phyloP scores from a whole-genome alignment of 2,888 invertebrate genomes.

The Atherix ibis region DNA sequence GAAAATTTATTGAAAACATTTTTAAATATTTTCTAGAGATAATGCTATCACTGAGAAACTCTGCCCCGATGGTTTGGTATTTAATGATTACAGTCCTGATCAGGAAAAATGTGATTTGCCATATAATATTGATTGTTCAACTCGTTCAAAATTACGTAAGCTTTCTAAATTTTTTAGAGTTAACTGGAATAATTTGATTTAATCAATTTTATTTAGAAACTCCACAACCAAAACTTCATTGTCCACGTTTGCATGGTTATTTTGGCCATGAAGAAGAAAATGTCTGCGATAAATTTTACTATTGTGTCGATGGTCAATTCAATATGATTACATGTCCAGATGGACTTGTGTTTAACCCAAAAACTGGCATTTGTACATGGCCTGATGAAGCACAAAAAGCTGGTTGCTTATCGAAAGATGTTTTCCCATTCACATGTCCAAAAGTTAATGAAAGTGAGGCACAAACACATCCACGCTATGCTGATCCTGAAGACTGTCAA shows the following conservation, averaged over 20 bases:
- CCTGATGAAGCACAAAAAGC: conserved; percentile 79
- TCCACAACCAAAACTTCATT: conserved; percentile 55
- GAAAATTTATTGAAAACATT: too few relatives aligned
- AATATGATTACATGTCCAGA: conserved; percentile 80
- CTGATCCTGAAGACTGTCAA: conserved; percentile 79
- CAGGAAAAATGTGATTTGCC: conserved; percentile 80
- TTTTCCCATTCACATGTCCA: conserved; percentile 72
- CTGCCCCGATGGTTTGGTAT: conserved; percentile 80
- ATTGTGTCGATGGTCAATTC: conserved; percentile 75
- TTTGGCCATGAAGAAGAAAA: conserved; percentile 65
- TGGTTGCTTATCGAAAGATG: conserved; percentile 70
- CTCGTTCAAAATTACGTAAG: conserved; percentile 67
- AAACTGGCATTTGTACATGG: conserved; percentile 83
- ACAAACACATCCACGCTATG: conserved; percentile 67
- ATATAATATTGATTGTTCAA: conserved; percentile 69
- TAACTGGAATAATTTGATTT: too few relatives aligned
- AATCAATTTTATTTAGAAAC: conserved; percentile 38
- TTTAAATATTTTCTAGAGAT: conserved; percentile 34
- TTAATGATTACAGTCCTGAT: conserved; percentile 67
- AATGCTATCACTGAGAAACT: conserved; percentile 60
- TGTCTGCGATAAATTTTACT: conserved; percentile 75
- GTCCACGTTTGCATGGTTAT: conserved; percentile 72
- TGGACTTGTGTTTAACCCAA: conserved; percentile 75
- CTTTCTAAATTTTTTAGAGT: too few relatives aligned
- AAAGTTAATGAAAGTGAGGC: conserved; percentile 55